Conservation (phyloP, 2,888 invertebrate genomes). For the Pyralis farinalis region DNA sequence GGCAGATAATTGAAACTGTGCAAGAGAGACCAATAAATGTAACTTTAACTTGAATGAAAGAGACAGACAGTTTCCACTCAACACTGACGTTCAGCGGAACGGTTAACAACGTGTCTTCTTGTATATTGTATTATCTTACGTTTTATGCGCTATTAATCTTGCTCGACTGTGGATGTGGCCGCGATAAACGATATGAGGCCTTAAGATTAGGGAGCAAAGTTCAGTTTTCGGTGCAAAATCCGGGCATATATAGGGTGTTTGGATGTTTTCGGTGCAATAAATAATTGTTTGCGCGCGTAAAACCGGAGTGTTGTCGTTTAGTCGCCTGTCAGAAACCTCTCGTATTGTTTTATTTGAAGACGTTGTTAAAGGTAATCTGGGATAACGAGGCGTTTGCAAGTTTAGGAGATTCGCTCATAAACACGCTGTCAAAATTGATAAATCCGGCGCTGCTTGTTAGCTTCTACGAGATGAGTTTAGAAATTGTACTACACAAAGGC, state of each 20-base stretch:
- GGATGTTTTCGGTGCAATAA: conserved; percentile 67
- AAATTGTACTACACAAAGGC: background rate
- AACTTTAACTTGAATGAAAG: conserved; percentile 39
- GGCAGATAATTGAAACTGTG: conserved; percentile 84
- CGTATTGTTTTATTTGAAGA: conserved; percentile 58
- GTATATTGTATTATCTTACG: conserved; percentile 82
- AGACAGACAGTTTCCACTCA: conserved; percentile 45
- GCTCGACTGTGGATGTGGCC: conserved; percentile 48
- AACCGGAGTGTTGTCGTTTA: conserved; percentile 66
- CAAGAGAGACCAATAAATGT: conserved; percentile 45
- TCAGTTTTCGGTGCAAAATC: conserved; percentile 28
- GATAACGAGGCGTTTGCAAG: conserved; percentile 50
- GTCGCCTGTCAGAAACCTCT: conserved; percentile 48
- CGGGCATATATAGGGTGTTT: conserved; percentile 46
- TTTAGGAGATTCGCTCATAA: conserved; percentile 36
- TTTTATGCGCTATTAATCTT: conserved; percentile 81
- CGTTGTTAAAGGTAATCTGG: conserved; percentile 57
- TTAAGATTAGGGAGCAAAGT: conserved; percentile 33
- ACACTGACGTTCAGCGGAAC: conserved; percentile 65
- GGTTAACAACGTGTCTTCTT: conserved; percentile 85
- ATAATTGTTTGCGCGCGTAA: conserved; percentile 78
- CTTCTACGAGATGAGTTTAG: background rate
- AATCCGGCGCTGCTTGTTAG: conserved; percentile 19
- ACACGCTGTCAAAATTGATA: conserved; percentile 31
- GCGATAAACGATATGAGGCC: conserved; percentile 35